Percentiles rank a stretch among this genome's conserved stretches.
phyloP scores from a whole-genome alignment of 2,797 vertebrate genomes.

The Tokudaia muenninki region DNA sequence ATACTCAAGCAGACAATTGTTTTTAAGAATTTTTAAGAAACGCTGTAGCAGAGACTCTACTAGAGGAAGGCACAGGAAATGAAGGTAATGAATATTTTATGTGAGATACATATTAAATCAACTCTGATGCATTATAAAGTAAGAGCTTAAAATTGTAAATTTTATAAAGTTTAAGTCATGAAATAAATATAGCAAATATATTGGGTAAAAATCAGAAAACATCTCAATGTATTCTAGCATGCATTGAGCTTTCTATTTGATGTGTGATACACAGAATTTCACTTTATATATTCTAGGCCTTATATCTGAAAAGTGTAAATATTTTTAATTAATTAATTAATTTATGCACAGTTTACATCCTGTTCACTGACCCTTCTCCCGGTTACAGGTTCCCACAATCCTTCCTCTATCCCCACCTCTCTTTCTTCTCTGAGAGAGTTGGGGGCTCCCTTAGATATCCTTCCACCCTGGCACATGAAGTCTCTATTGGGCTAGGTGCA shows the following conservation, averaged over 20 bases:
- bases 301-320: neutral
- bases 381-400: neutral
- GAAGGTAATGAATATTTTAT: conserved; percentile 58
- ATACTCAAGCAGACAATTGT: neutral
- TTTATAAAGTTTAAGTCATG: conserved; percentile 17
- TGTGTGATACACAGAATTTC: neutral
- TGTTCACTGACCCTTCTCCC: neutral
- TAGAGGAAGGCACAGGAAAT: conserved; percentile 50
- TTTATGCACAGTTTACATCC: neutral
- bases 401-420: neutral
- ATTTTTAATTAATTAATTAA: neutral
- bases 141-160: conserved; percentile 28
- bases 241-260: neutral
- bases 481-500: no score
- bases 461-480: no score
- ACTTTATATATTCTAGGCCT: neutral
- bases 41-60: neutral
- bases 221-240: neutral
- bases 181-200: neutral
- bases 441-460: no score
- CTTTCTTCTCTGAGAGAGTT: no score
- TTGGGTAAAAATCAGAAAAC: conserved; percentile 1
- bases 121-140: conserved; percentile 23
- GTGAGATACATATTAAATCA: conserved; percentile 39
- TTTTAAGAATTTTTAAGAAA: conserved; percentile 32